A percentile compares a stretch with the other conserved stretches of the same genome.
Evolutionary conservation across 2,113 vertebrate species (phyloP).

Genomic region (Anser brachyrhynchus): DNA sequence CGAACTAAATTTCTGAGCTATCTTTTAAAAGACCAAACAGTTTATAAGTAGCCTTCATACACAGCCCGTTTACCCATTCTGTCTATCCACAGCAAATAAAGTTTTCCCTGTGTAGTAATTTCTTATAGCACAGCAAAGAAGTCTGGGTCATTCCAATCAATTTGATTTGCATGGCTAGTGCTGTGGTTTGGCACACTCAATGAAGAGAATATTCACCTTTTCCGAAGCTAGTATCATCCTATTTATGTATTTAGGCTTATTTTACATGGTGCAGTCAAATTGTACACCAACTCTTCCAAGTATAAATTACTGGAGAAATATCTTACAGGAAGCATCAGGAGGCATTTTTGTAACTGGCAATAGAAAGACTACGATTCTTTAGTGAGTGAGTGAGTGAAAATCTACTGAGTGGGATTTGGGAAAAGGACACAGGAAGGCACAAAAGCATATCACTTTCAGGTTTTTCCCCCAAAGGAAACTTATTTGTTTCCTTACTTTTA

Average conservation of each 20-base stretch:
- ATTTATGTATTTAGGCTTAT: neutral
- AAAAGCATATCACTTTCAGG: neutral
- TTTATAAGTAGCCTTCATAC: too few species aligned
- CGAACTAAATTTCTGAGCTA: neutral
- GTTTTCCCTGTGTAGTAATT: neutral
- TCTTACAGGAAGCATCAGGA: neutral
- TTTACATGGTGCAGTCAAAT: neutral
- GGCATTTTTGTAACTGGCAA: neutral
- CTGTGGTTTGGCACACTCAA: neutral
- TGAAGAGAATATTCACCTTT: neutral
- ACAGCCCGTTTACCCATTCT: neutral
- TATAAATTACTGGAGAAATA: neutral
- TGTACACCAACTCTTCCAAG: neutral
- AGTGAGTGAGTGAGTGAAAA: neutral
- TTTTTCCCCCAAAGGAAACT: neutral
- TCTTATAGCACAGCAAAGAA: neutral
- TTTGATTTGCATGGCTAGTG: neutral
- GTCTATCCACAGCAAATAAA: neutral
- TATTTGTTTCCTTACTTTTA: neutral
- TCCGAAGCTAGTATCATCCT: neutral
- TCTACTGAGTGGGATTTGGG: neutral
- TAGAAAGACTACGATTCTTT: neutral
- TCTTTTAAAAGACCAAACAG: neutral
- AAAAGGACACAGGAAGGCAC: neutral
- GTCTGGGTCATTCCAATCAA: neutral